phyloP scores from a whole-genome alignment of 2,888 invertebrate genomes.

The Coelopa pilipes region DNA sequence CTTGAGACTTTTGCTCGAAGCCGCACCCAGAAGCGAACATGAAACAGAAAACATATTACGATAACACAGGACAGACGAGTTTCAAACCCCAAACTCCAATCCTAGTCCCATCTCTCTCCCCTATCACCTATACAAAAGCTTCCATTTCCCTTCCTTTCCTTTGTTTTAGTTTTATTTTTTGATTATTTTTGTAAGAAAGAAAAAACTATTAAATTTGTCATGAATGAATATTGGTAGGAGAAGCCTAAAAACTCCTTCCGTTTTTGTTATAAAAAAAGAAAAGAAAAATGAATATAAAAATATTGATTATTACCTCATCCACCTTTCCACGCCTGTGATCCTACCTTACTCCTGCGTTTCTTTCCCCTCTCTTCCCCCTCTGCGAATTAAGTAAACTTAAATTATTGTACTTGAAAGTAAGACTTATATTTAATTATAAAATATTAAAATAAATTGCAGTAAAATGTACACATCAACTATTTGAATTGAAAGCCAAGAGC shows the following conservation, averaged over 20 bases:
- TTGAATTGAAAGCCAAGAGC: too few relatives aligned
- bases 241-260: too few relatives aligned
- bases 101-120: too few relatives aligned
- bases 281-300: not conserved
- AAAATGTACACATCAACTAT: too few relatives aligned
- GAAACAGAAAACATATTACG: not conserved
- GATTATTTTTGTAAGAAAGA: too few relatives aligned
- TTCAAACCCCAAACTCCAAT: too few relatives aligned
- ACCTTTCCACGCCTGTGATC: slow-evolving; percentile 21
- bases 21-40: not conserved
- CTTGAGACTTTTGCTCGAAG: slow-evolving; percentile 2
- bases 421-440: slow-evolving; percentile 62
- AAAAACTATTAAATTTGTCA: too few relatives aligned
- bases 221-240: too few relatives aligned
- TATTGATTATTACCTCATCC: not conserved
- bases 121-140: too few relatives aligned
- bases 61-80: not conserved
- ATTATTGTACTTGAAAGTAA: slow-evolving; percentile 64
- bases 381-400: slow-evolving; percentile 54
- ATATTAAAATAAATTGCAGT: slow-evolving; percentile 24
- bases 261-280: too few relatives aligned
- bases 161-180: too few relatives aligned
- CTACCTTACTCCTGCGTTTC: slow-evolving; percentile 32
- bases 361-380: slow-evolving; percentile 46
- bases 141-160: too few relatives aligned